Percentiles rank a stretch among this genome's conserved stretches.
These are phyloP conservation scores for Pasiphila rectangulata DNA, from an alignment of 2,888 invertebrate species.

Conservation along the genomic window DNA sequence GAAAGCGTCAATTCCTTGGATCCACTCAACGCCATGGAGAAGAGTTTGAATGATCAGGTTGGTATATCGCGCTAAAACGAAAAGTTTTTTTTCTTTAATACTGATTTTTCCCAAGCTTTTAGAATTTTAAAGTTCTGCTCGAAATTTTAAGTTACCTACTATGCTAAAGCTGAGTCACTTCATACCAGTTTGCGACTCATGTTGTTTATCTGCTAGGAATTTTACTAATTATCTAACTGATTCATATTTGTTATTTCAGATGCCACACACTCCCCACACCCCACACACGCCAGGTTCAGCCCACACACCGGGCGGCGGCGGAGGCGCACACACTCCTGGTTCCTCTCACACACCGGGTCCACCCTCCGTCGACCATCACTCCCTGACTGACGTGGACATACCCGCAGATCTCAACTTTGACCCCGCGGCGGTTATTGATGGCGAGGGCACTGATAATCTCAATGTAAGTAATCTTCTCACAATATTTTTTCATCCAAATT, in stretches of 20 bases:
- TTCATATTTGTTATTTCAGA: conserved; percentile 62
- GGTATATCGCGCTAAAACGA: conserved; percentile 29
- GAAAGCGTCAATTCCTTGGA: conserved; percentile 94
- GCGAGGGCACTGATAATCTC: conserved; percentile 93
- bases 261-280: conserved; percentile 85
- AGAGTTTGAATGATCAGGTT: conserved; percentile 94
- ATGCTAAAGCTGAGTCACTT: too few relatives aligned
- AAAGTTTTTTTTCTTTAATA: too few relatives aligned
- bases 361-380: conserved; percentile 88
- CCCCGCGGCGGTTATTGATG: conserved; percentile 95
- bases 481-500: too few relatives aligned
- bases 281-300: conserved; percentile 90
- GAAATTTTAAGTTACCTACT: too few relatives aligned
- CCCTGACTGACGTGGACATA: conserved; percentile 86
- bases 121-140: too few relatives aligned
- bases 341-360: conserved; percentile 88
- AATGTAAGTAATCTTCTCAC: conserved; percentile 90
- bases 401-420: conserved; percentile 96
- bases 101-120: too few relatives aligned
- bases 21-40: conserved; percentile 96
- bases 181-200: neutral
- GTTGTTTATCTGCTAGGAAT: neutral
- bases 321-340: conserved; percentile 84
- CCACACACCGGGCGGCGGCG: conserved; percentile 87
- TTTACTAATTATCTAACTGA: neutral